These are phyloP conservation scores for Alviniconcha strummeri DNA, from an alignment of 2,888 invertebrate genomes.

Conservation along the genomic window DNA sequence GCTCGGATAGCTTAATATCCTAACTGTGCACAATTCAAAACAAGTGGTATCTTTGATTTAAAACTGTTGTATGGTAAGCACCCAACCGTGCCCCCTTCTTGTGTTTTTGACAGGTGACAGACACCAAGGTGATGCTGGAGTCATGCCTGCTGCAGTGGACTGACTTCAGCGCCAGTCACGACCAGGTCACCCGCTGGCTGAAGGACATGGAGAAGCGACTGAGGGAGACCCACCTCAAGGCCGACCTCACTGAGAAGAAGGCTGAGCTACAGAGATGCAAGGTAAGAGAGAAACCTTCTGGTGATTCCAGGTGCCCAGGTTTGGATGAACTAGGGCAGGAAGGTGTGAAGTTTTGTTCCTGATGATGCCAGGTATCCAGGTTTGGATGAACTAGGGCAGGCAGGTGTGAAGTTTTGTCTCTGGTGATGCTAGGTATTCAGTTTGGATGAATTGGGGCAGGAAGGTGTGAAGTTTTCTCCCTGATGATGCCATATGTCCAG, in stretches of 20 bases:
- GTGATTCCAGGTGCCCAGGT: too few species aligned
- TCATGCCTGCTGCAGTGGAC: conserved; percentile 93
- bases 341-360: background rate
- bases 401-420: background rate
- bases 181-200: conserved; percentile 96
- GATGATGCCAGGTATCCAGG: too few species aligned
- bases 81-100: too few species aligned
- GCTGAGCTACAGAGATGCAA: conserved; percentile 69
- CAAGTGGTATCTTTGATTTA: too few species aligned
- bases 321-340: background rate
- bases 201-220: conserved; percentile 91
- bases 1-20: too few species aligned
- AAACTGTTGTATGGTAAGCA: too few species aligned
- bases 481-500: too few species aligned
- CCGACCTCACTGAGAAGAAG: conserved; percentile 70
- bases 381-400: background rate
- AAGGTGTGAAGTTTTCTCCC: background rate
- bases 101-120: conserved; percentile 82
- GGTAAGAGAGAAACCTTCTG: conserved; percentile 45
- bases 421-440: too few species aligned
- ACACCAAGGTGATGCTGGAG: conserved; percentile 90
- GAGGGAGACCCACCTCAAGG: conserved; percentile 62
- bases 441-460: background rate
- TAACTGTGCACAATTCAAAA: too few species aligned
- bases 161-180: conserved; percentile 93